These are phyloP conservation scores for Pyrocoelia pectoralis DNA, from an alignment of 2,888 invertebrate genomes.

Conservation along the genomic window DNA sequence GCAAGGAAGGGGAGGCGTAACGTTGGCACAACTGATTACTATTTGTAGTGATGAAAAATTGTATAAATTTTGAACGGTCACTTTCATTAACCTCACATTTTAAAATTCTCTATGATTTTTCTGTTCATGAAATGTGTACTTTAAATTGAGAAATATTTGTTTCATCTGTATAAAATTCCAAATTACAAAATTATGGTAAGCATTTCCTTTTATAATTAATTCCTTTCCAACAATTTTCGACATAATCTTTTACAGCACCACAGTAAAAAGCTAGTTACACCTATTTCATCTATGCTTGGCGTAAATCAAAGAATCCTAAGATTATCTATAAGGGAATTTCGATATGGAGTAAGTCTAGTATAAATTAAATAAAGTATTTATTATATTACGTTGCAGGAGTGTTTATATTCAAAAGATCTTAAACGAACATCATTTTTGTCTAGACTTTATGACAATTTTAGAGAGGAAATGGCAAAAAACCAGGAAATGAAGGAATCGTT, in stretches of 20 bases:
- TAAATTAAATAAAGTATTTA: background rate
- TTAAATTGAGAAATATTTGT: slow-evolving; percentile 6
- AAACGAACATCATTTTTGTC: slow-evolving; percentile 80
- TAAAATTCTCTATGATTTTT: background rate
- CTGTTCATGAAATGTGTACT: slow-evolving; percentile 17
- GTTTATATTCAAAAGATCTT: slow-evolving; percentile 60
- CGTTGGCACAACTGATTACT: no score
- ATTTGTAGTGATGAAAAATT: no score
- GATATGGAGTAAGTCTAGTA: slow-evolving; percentile 39
- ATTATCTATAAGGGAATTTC: slow-evolving; percentile 24
- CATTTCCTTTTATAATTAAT: slow-evolving; percentile 2
- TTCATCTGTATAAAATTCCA: slow-evolving; percentile 2
- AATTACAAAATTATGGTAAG: slow-evolving; percentile 27
- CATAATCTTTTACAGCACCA: slow-evolving; percentile 31
- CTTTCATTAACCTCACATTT: background rate
- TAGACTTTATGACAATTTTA: slow-evolving; percentile 89
- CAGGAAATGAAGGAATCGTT: slow-evolving; percentile 98
- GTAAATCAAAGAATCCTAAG: slow-evolving; percentile 35
- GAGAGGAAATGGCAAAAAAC: slow-evolving; percentile 93
- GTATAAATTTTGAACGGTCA: background rate
- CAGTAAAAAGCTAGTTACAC: slow-evolving; percentile 32
- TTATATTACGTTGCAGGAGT: slow-evolving; percentile 50
- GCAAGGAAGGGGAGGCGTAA: no score
- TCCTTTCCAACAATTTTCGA: background rate
- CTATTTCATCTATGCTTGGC: slow-evolving; percentile 39